Base-by-base conservation (phyloP, 1,140 invertebrate genomes). In the Metopolophium dirhodum region DNA sequence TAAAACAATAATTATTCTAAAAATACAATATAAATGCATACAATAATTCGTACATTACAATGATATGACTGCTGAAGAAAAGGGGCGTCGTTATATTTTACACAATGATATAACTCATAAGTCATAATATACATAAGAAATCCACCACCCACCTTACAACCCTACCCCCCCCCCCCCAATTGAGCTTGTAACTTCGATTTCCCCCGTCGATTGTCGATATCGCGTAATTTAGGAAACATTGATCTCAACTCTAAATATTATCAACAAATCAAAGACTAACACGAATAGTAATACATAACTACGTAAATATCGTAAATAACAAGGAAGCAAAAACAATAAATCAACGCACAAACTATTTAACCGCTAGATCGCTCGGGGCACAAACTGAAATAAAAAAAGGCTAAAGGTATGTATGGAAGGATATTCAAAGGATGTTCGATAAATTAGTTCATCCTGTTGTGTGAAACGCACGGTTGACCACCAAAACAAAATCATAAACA, bases 381-480 rank as follows among this genome's bases (percentile, higher is more conserved):
- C 51, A 22, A 54, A 22, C 23, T 54, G 20, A 54, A 7, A 18
- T 6, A n/a, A 23, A 77, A 77, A 77, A 77, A 54, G 0, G 0
- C 61, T 6, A 77, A 77, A 83, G 7, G 35, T 7, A 37, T 23
- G 35, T 83, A 83, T 83, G 77, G 45, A 47, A 8, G 26, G 41
- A 86, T 86, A 86, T 88, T 47, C 6, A 88, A 89, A 89, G 51
- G 87, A 90, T 30, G 88, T 54, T 89, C 22, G 9, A 90, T 61
- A 90, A 61, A 90, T 90, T 90, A 90, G 9, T 61, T 20, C 54
- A 45, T 90, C 54, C 88, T 90, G 88, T 90, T 61, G 88, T 61
- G 51, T 0, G 87, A 51, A 88, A 49, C n/a, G 18, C 22, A 41
- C 54, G 51, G 26, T 54, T 51, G 30, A 88, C 35, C 49, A 51